A percentile compares a stretch with the other conserved stretches of the same genome.
Evolutionary conservation across 2,113 vertebrate genomes (phyloP).

Genomic region (Xenus cinereus): DNA sequence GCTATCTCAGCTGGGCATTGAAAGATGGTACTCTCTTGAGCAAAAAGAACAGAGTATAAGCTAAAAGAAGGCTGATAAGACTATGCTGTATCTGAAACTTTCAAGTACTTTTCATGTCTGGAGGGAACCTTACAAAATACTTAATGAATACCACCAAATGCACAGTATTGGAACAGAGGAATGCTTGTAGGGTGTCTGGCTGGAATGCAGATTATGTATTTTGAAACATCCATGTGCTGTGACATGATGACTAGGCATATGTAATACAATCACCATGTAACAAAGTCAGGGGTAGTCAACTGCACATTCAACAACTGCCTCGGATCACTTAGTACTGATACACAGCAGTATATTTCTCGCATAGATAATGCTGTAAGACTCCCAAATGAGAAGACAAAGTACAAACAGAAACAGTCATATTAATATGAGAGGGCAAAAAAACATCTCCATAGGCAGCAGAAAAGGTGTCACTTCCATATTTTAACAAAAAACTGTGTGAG

Average conservation of each 20-base stretch:
- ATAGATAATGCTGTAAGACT: neutral
- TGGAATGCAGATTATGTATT: neutral
- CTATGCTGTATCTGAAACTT: neutral
- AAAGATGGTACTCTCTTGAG: neutral
- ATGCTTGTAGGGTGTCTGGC: neutral
- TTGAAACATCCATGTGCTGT: neutral
- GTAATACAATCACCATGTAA: neutral
- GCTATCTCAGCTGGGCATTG: neutral
- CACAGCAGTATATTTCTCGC: neutral
- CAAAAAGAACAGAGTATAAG: neutral
- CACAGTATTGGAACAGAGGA: neutral
- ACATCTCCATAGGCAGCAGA: neutral
- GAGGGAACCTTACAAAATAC: neutral
- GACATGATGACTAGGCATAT: neutral
- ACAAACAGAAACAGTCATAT: neutral
- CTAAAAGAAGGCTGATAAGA: neutral
- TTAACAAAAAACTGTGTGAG: neutral
- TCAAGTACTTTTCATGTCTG: neutral
- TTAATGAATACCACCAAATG: neutral
- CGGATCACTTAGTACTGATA: neutral
- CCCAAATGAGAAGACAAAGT: neutral
- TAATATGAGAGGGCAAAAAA: neutral
- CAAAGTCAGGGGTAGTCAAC: neutral
- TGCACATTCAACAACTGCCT: neutral
- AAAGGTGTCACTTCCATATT: neutral